Conservation (phyloP, 2,113 vertebrate species). For the Rhizomys pruinosus region DNA sequence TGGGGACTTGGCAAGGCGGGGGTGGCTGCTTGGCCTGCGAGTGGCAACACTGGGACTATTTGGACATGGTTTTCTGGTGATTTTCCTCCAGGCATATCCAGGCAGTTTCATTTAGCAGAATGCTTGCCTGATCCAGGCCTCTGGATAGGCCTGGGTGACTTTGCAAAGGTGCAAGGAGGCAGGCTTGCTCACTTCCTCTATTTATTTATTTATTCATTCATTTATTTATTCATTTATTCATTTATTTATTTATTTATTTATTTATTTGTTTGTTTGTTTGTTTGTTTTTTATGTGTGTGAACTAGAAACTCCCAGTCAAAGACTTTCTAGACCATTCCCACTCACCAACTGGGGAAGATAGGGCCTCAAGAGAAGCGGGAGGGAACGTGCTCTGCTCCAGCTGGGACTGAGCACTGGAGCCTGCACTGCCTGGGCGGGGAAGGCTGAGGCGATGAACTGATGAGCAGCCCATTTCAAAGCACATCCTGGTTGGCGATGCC, state of each 20-base stretch:
- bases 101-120: neutral
- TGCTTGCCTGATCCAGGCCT: neutral
- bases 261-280: neutral
- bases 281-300: slow-evolving; percentile 6
- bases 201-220: neutral
- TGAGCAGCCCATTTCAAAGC: neutral
- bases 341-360: neutral
- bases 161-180: neutral
- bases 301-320: neutral
- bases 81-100: slow-evolving; percentile 31
- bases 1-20: neutral
- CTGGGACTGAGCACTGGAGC: neutral
- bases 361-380: neutral
- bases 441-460: neutral
- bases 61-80: slow-evolving; percentile 31
- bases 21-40: neutral
- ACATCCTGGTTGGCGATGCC: neutral
- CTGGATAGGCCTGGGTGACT: neutral
- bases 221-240: neutral
- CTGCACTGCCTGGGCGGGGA: neutral
- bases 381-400: neutral
- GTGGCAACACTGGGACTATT: neutral
- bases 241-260: neutral
- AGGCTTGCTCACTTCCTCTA: neutral
- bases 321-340: neutral